A percentile compares a stretch with the other conserved stretches of the same genome.
Evolutionary conservation across 2,888 invertebrate species (phyloP).

Genomic region (Trichogramma evanescens): DNA sequence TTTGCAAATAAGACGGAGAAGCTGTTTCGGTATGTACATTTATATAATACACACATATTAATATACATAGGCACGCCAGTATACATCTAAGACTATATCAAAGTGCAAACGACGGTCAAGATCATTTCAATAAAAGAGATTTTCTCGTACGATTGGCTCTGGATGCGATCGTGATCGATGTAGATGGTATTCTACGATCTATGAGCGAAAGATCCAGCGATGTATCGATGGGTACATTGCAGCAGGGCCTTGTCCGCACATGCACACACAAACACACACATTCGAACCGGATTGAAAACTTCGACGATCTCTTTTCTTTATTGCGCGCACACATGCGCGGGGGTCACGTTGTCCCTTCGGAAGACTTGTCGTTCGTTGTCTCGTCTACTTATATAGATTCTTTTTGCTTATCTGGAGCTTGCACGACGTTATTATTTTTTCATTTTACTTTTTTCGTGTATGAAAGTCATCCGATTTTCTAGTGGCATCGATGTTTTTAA

Average conservation of each 20-base stretch:
- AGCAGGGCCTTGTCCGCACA: constrained; percentile 11
- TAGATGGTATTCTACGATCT: constrained; percentile 39
- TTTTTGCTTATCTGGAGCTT: background rate
- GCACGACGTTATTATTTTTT: no score
- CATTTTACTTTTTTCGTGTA: no score
- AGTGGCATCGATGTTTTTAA: no score
- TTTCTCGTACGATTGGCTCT: background rate
- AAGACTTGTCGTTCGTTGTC: background rate
- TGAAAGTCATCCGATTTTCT: no score
- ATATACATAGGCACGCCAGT: no score
- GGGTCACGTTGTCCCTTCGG: constrained; percentile 4
- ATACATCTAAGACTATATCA: no score
- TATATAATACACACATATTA: no score
- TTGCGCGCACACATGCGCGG: background rate
- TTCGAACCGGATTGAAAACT: no score
- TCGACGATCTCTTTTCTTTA: constrained; percentile 4
- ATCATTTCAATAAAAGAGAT: constrained; percentile 24
- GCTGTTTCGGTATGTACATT: no score
- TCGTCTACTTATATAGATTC: background rate
- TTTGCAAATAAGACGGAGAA: background rate
- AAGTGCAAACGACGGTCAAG: constrained; percentile 15
- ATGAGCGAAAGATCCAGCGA: constrained; percentile 27
- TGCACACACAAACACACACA: background rate
- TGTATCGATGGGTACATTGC: constrained; percentile 20
- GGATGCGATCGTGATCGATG: constrained; percentile 44